Percentiles rank a stretch among this genome's conserved stretches.
phyloP scores from a whole-genome alignment of 2,113 vertebrate genomes.

The Tyrannus savana region DNA sequence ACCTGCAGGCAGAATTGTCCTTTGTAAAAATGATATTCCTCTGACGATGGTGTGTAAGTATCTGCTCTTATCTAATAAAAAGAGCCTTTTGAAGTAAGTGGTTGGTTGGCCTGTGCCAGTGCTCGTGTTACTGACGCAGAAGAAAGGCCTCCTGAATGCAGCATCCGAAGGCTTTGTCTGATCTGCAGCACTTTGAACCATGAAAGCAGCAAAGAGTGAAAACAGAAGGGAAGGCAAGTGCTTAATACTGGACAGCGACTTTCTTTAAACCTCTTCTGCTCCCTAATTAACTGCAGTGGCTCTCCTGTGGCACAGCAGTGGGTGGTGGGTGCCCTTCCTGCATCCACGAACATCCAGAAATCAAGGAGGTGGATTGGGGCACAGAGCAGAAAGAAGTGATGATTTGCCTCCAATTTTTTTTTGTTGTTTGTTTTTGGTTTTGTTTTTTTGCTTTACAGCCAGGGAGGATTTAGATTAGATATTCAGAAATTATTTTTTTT shows the following conservation, averaged over 20 bases:
- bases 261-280: neutral
- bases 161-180: neutral
- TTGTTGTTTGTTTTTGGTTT: neutral
- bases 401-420: neutral
- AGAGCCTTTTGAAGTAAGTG: constrained; percentile 29
- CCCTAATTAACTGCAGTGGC: neutral
- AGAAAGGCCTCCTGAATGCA: neutral
- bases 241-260: constrained; percentile 27
- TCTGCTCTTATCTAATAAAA: constrained; percentile 23
- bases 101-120: neutral
- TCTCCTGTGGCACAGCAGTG: rapidly evolving
- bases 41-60: neutral
- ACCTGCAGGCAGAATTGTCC: neutral
- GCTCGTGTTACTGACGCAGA: neutral
- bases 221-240: neutral
- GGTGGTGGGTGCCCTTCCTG: neutral
- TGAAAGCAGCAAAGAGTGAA: constrained; percentile 1
- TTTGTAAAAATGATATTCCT: neutral
- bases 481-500: neutral
- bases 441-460: neutral
- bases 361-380: rapidly evolving
- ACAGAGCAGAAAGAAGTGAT: neutral
- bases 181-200: constrained; percentile 6
- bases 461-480: neutral
- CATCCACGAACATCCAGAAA: neutral